Evolutionary conservation across 2,888 invertebrate species (phyloP), one percentile per base, ranked within the genome.

Genomic region (Heteromyza rotundicornis): DNA sequence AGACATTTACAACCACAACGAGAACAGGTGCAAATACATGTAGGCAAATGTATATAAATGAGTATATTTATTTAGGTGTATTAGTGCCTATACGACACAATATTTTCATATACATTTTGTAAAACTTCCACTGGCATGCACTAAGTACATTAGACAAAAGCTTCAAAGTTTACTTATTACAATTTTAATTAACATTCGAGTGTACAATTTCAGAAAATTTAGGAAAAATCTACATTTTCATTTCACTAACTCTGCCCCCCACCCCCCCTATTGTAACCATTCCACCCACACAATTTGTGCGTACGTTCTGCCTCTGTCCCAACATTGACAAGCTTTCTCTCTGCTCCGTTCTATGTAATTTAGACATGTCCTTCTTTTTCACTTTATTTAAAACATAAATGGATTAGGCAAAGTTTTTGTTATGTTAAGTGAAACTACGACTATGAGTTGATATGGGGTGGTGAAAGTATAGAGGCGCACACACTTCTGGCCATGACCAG

Each of bases 371-470:
- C 40, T 40, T n/a, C n/a, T n/a, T 40, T 40, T 40, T 40, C 40
- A 40, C 47, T 47, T 47, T 47, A 20, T 47, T 47, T 47, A 12
- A 74, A 76, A 68, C 75, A 73, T 69, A 76, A 74, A 67, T 76
- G 76, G 76, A 74, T 74, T 74, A 74, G 68, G 70, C 71, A 71
- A 76, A 74, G 74, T 65, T 76, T 74, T 76, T 73, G 64, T 70
- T 75, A 74, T 73, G 72, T 74, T 68, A 19, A 47, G 7, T 20
- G 3, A 47, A 47, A 47, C 47, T 47, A 47, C 20, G 40, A 17
- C 2, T 20, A 19, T 5, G 47, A 17, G 19, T 20, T 5, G 47
- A 19, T 47, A 5, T 47, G 47, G 10, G 47, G 14, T n/a, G 40
- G 40, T n/a, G 20, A 5, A 47, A 7, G 20, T 3, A 47, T 19